Conservation (phyloP, 2,888 invertebrate species). For the Eugnorisma glareosa region DNA sequence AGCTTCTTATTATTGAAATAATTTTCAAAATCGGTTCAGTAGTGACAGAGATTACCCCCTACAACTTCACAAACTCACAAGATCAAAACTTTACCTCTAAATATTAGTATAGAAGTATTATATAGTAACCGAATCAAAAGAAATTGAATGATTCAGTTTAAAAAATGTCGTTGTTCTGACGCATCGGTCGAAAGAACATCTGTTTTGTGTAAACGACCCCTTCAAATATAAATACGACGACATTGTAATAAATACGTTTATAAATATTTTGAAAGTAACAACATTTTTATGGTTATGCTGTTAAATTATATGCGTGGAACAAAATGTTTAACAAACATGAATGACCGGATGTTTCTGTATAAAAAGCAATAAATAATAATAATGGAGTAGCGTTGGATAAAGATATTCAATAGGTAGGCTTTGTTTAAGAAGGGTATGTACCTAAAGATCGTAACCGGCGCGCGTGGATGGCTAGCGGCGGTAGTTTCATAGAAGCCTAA, state of each 20-base stretch:
- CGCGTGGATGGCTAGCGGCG: background rate
- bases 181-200: constrained; percentile 20
- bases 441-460: background rate
- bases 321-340: constrained; percentile 16
- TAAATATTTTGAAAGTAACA: constrained; percentile 25
- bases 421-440: background rate
- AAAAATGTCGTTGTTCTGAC: constrained; percentile 15
- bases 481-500: no score
- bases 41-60: no score
- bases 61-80: no score
- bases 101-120: no score
- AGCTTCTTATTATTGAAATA: no score
- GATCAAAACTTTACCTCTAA: no score
- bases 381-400: background rate
- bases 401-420: background rate
- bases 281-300: constrained; percentile 21
- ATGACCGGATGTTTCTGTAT: constrained; percentile 22
- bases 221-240: constrained; percentile 14
- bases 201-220: constrained; percentile 6
- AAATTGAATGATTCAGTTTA: background rate
- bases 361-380: constrained; percentile 21
- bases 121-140: background rate
- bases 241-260: constrained; percentile 9
- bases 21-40: no score
- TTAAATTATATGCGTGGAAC: constrained; percentile 12